A percentile compares a stretch with the other conserved stretches of the same genome.
phyloP scores from a whole-genome alignment of 2,113 vertebrate species.

The Pogona vitticeps region DNA sequence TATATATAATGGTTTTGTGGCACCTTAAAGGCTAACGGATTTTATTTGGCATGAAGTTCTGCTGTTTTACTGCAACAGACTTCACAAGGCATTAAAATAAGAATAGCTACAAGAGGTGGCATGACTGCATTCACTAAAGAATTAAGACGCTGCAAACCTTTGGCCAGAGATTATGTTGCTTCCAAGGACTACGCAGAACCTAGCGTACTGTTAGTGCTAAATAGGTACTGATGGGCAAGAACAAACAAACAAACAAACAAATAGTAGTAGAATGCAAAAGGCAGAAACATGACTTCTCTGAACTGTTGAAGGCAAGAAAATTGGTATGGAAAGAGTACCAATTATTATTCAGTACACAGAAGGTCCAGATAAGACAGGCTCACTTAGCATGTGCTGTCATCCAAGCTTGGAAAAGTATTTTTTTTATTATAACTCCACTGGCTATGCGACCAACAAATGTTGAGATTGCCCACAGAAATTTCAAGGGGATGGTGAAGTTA shows the following conservation, averaged over 20 bases:
- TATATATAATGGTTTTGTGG: not conserved
- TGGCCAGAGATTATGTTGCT: not conserved
- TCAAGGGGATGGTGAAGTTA: too few species aligned
- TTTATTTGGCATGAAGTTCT: not conserved
- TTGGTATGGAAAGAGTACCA: not conserved
- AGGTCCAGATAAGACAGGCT: not conserved
- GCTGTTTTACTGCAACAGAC: not conserved
- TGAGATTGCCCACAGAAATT: too few species aligned
- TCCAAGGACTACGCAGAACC: not conserved
- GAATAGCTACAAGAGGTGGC: not conserved
- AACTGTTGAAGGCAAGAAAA: conserved; percentile 19
- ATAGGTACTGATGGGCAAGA: not conserved
- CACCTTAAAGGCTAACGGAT: not conserved
- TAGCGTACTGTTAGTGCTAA: not conserved
- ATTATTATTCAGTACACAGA: not conserved
- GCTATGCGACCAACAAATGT: too few species aligned
- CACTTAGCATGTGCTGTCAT: not conserved
- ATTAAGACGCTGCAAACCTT: not conserved
- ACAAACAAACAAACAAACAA: not conserved
- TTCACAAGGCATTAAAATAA: not conserved
- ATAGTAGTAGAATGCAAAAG: too few species aligned
- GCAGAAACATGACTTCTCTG: not conserved
- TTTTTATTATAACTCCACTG: too few species aligned
- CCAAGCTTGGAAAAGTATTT: too few species aligned
- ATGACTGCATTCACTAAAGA: not conserved